phyloP scores from a whole-genome alignment of 2,888 invertebrate genomes.

The Limenitis camilla region DNA sequence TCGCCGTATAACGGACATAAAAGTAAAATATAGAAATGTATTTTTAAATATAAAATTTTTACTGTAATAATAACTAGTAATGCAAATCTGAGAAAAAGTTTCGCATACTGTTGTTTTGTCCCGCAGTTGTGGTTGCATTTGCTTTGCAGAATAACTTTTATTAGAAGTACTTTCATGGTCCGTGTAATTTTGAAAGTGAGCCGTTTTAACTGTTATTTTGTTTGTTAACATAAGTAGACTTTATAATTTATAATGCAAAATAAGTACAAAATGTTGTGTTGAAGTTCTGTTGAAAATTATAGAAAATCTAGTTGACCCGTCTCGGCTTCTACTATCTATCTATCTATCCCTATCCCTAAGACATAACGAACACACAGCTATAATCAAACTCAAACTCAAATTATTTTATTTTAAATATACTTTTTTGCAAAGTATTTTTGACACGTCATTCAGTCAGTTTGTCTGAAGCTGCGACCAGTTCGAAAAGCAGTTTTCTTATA shows the following conservation, averaged over 20 bases:
- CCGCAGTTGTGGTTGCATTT: constrained; percentile 20
- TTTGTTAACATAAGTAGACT: constrained; percentile 17
- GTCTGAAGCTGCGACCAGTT: too few species aligned
- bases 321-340: too few species aligned
- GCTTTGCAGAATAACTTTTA: constrained; percentile 19
- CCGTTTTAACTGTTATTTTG: constrained; percentile 18
- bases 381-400: too few species aligned
- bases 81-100: constrained; percentile 16
- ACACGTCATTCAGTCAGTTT: too few species aligned
- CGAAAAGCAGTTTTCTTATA: too few species aligned
- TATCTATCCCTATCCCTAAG: too few species aligned
- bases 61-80: constrained; percentile 1
- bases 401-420: too few species aligned
- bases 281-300: too few species aligned
- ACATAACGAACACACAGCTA: too few species aligned
- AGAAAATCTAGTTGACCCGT: too few species aligned
- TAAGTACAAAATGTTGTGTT: not conserved
- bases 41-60: not conserved
- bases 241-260: constrained; percentile 13
- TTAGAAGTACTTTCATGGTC: constrained; percentile 22
- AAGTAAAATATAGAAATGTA: not conserved
- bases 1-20: not conserved
- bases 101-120: constrained; percentile 12
- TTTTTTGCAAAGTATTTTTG: too few species aligned
- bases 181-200: constrained; percentile 20